phyloP scores from a whole-genome alignment of 2,888 invertebrate species.

The Nomada ferruginata region DNA sequence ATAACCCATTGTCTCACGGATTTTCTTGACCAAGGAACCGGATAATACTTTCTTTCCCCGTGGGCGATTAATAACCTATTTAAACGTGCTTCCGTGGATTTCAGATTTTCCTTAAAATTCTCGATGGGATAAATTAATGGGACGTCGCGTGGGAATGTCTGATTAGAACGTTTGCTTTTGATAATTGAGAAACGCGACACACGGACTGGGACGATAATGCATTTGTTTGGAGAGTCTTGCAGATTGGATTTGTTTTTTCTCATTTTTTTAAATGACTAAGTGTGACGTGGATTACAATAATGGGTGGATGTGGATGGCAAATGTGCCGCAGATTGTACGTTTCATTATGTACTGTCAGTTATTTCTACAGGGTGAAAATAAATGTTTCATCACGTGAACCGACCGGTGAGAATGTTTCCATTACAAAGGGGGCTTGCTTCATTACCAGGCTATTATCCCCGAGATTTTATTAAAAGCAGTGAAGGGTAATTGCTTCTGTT shows the following conservation, averaged over 20 bases:
- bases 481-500: conserved; percentile 33
- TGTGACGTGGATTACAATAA: not conserved
- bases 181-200: not conserved
- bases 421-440: conserved; percentile 32
- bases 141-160: too few species aligned
- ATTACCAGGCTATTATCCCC: conserved; percentile 38
- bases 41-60: conserved; percentile 5
- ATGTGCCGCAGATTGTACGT: too few species aligned
- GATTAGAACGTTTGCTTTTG: not conserved
- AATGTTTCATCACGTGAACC: not conserved
- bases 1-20: conserved; percentile 50
- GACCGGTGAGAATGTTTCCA: conserved; percentile 28
- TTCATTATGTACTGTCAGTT: not conserved
- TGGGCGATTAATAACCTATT: conserved; percentile 37
- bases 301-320: not conserved
- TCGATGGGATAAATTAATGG: too few species aligned
- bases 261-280: too few species aligned
- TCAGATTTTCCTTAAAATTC: not conserved
- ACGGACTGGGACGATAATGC: too few species aligned
- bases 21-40: conserved; percentile 15
- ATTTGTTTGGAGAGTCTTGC: too few species aligned
- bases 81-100: not conserved
- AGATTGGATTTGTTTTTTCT: too few species aligned
- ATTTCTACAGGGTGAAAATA: not conserved
- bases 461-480: conserved; percentile 46